A percentile compares a stretch with the other conserved stretches of the same genome.
These are phyloP conservation scores for Gavia stellata DNA, from an alignment of 2,113 vertebrate genomes.

Conservation along the genomic window DNA sequence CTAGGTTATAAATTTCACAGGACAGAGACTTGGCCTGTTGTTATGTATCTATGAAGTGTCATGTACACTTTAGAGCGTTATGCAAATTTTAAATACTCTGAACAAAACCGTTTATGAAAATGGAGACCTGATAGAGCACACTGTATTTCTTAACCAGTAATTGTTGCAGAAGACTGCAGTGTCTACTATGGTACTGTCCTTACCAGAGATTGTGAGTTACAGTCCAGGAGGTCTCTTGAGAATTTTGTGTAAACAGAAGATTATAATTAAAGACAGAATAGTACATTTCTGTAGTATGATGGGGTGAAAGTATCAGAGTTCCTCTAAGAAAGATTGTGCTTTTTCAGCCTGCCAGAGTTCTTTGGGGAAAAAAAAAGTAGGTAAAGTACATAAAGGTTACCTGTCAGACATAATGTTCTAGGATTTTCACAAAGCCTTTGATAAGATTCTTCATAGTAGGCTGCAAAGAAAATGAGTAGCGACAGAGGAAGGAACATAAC, in stretches of 20 bases:
- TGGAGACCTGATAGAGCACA: background rate
- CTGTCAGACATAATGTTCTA: background rate
- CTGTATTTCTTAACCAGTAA: background rate
- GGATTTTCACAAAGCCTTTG: constrained; percentile 13
- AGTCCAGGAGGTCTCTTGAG: background rate
- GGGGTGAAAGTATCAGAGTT: background rate
- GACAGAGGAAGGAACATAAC: background rate
- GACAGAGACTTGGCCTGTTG: background rate
- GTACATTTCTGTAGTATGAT: background rate
- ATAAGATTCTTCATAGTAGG: background rate
- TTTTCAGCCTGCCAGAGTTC: background rate
- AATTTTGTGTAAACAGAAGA: background rate
- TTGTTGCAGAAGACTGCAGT: background rate
- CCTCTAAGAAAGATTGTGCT: background rate
- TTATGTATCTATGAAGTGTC: background rate
- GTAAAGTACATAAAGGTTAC: background rate
- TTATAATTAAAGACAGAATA: background rate
- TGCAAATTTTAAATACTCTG: background rate
- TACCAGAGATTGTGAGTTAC: background rate
- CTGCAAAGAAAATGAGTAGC: background rate
- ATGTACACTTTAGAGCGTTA: background rate
- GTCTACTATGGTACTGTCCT: background rate
- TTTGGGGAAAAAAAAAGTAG: background rate
- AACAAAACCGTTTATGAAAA: background rate
- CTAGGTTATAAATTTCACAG: background rate